Percentiles rank a stretch among this genome's conserved stretches.
phyloP scores from a whole-genome alignment of 2,888 invertebrate genomes.

The Sarcophaga rosellei region DNA sequence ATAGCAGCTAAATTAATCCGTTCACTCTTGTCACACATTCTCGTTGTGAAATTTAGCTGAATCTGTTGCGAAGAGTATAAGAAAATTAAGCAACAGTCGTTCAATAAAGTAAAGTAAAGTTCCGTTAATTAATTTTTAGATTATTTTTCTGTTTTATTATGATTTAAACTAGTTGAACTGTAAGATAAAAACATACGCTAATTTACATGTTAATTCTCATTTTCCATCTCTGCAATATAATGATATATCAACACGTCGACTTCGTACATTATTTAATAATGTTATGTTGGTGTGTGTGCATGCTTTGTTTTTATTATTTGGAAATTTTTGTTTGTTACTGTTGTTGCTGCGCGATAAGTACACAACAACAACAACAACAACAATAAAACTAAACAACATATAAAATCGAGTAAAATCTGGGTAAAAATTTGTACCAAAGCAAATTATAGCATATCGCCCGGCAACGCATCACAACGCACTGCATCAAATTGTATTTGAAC shows the following conservation, averaged over 20 bases:
- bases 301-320: background rate
- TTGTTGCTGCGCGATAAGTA: conserved; percentile 19
- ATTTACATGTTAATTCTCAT: no score
- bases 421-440: conserved; percentile 54
- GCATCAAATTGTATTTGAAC: background rate
- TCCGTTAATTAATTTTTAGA: no score
- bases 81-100: no score
- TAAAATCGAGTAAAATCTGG: background rate
- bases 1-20: no score
- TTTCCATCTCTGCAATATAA: no score
- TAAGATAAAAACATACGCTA: no score
- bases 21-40: no score
- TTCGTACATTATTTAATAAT: background rate
- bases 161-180: no score
- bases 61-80: no score
- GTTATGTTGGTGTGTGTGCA: background rate
- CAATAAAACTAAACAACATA: background rate
- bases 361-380: conserved; percentile 17
- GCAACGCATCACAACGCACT: conserved; percentile 16
- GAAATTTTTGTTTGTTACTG: background rate
- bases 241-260: background rate
- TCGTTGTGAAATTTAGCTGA: no score
- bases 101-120: no score
- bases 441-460: conserved; percentile 43
- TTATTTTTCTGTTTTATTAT: no score